Evolutionary conservation across 2,113 vertebrate species (phyloP).

Genomic region (Lepus europaeus): DNA sequence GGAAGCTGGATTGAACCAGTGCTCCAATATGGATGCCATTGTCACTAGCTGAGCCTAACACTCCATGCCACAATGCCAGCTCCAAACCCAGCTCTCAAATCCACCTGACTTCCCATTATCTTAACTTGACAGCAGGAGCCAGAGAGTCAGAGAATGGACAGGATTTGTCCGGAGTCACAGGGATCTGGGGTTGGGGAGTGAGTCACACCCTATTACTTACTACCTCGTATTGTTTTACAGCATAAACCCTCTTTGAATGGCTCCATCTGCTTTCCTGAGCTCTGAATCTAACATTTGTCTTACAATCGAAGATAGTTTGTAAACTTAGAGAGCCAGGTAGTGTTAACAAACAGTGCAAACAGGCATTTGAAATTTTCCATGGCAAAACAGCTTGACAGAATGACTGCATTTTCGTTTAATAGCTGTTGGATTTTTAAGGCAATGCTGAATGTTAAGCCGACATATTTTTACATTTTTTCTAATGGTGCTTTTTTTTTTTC

Average conservation of each 20-base stretch:
- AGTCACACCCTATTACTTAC: not conserved
- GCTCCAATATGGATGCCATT: too few relatives aligned
- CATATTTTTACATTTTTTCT: constrained; percentile 58
- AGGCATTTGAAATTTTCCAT: constrained; percentile 26
- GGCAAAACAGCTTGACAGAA: not conserved
- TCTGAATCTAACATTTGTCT: constrained; percentile 58
- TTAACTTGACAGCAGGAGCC: not conserved
- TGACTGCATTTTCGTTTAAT: constrained; percentile 37
- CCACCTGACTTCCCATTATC: not conserved
- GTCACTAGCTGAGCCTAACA: too few relatives aligned
- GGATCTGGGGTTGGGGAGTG: not conserved
- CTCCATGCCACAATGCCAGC: too few relatives aligned
- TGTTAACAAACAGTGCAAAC: constrained; percentile 59
- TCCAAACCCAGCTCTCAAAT: not conserved
- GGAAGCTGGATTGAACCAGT: too few relatives aligned
- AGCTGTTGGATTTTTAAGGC: constrained; percentile 56
- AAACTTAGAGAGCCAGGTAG: constrained; percentile 35
- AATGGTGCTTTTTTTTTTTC: constrained; percentile 66
- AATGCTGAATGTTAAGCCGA: constrained; percentile 41
- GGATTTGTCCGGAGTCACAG: not conserved
- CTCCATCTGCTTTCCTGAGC: not conserved
- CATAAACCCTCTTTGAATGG: constrained; percentile 14
- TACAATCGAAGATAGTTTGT: constrained; percentile 33
- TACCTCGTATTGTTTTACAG: not conserved
- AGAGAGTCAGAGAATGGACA: not conserved